phyloP scores from a whole-genome alignment of 2,797 vertebrate species.

The Mus minutoides region DNA sequence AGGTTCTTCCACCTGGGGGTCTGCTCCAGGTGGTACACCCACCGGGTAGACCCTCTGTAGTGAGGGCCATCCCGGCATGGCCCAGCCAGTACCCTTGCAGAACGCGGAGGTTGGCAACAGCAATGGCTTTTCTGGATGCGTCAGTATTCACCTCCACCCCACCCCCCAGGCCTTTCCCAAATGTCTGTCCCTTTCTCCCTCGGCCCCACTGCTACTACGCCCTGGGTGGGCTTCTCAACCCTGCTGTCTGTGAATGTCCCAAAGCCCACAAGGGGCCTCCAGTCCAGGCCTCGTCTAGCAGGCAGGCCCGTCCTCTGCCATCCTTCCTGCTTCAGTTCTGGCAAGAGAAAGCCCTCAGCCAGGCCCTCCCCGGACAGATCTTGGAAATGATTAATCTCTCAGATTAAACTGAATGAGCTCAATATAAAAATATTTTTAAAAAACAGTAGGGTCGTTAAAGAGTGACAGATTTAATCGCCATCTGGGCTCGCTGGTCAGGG shows the following conservation, averaged over 20 bases:
- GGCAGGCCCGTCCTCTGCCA: constrained; percentile 30
- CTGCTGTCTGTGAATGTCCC: neutral
- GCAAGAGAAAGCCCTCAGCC: constrained; percentile 34
- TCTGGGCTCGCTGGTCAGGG: constrained; percentile 90
- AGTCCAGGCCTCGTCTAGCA: neutral
- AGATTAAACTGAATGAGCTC: constrained; percentile 87
- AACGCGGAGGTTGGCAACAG: neutral
- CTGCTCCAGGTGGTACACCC: neutral
- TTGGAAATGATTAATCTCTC: constrained; percentile 90
- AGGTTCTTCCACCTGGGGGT: neutral
- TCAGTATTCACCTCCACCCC: neutral
- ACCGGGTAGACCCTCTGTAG: neutral
- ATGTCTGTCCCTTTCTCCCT: neutral
- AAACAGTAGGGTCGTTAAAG: constrained; percentile 90
- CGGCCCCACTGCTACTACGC: neutral
- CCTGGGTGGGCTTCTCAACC: neutral
- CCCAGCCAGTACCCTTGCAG: constrained; percentile 23
- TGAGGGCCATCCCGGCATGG: neutral
- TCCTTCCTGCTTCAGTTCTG: constrained; percentile 48
- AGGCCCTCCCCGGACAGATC: constrained; percentile 84
- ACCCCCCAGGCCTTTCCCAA: neutral
- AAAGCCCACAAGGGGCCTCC: rapidly evolving
- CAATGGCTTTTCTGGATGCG: neutral
- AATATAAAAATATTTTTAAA: constrained; percentile 88
- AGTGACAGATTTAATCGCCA: constrained; percentile 91